Evolutionary conservation across 2,113 vertebrate species (phyloP).

Genomic region (Galbula dea): DNA sequence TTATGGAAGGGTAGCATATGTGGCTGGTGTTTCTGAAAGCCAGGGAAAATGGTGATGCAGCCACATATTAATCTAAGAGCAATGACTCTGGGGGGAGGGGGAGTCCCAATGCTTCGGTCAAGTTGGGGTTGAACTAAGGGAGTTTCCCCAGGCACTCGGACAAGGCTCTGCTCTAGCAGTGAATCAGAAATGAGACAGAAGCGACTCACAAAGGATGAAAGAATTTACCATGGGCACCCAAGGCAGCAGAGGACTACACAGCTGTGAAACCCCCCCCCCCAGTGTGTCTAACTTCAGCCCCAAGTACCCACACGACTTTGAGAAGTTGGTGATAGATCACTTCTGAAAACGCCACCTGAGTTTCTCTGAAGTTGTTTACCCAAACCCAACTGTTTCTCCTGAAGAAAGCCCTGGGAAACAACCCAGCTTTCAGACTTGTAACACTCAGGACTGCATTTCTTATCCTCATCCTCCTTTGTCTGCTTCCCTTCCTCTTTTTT

Average conservation of each 20-base stretch:
- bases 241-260: neutral
- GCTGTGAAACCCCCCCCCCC: neutral
- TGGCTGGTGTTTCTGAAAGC: neutral
- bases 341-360: neutral
- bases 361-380: neutral
- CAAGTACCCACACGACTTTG: neutral
- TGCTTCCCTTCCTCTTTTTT: slow-evolving; percentile 28
- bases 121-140: neutral
- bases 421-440: neutral
- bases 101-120: neutral
- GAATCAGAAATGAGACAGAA: slow-evolving; percentile 1
- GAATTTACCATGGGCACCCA: neutral
- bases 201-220: neutral
- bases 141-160: fast-evolving
- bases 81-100: neutral
- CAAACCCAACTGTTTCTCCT: neutral
- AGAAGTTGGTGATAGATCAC: neutral
- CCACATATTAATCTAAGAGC: neutral
- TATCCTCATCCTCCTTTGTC: neutral
- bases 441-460: neutral
- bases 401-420: neutral
- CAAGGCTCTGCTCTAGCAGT: neutral
- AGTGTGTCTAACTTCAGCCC: neutral
- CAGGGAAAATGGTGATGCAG: neutral
- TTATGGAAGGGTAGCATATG: neutral